phyloP scores from a whole-genome alignment of 1,140 invertebrate species.

The Bombus vancouverensis region DNA sequence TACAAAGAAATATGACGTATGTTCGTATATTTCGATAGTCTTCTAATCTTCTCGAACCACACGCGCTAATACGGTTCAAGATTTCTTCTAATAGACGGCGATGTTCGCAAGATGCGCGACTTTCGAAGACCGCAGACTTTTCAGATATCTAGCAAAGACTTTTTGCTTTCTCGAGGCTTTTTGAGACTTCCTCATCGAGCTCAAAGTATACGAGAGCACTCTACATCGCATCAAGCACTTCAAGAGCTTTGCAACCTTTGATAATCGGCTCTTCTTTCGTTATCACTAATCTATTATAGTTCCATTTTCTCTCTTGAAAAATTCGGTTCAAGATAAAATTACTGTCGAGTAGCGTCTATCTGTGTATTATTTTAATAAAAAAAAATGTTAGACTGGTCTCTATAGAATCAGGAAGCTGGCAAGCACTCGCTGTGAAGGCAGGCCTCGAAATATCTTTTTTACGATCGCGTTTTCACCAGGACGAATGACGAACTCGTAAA shows the following conservation, averaged over 20 bases:
- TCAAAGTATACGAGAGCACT: not conserved
- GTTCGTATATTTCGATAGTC: not conserved
- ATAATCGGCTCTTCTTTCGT: conserved; percentile 3
- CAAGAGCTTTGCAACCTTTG: not conserved
- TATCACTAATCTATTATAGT: not conserved
- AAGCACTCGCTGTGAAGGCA: not conserved
- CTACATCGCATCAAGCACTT: conserved; percentile 1
- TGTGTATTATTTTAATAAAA: not conserved
- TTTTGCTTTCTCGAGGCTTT: not conserved
- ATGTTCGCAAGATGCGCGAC: not conserved
- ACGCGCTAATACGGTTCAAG: not conserved
- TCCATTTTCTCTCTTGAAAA: not conserved
- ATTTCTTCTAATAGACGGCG: not conserved
- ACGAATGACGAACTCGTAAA: not conserved
- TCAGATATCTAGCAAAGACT: not conserved
- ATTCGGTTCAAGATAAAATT: not conserved
- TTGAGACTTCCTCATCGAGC: not conserved
- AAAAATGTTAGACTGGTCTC: not conserved
- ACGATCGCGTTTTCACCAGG: not conserved
- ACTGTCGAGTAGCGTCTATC: no score
- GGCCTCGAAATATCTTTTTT: conserved; percentile 2
- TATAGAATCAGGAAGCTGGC: not conserved
- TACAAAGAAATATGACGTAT: not conserved
- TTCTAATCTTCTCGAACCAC: not conserved
- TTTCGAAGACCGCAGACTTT: not conserved